Percentiles rank a stretch among this genome's conserved stretches.
phyloP scores from a whole-genome alignment of 1,140 invertebrate genomes.

The Zaprionus taronus region DNA sequence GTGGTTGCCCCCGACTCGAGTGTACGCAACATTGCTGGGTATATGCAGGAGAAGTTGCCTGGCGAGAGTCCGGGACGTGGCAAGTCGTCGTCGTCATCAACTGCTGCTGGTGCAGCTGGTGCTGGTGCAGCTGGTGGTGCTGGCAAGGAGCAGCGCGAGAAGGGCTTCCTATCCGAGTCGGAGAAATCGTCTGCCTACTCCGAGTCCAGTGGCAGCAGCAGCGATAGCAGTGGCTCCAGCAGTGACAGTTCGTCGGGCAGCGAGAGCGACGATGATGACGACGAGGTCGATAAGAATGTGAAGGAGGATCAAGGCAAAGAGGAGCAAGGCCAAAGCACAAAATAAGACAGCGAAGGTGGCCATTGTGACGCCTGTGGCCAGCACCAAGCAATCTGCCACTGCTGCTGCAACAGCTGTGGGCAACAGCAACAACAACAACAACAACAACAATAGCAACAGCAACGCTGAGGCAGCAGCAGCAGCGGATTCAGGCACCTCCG shows the following conservation, averaged over 20 bases:
- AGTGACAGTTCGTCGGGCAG: constrained; percentile 64
- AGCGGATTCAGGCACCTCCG: constrained; percentile 66
- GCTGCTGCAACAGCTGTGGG: neutral
- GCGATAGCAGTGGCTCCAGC: constrained; percentile 52
- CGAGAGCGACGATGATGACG: constrained; percentile 57
- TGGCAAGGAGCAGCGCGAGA: constrained; percentile 59
- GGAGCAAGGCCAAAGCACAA: constrained; percentile 24
- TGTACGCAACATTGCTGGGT: constrained; percentile 91
- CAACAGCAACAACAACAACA: constrained; percentile 43
- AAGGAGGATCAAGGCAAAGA: neutral
- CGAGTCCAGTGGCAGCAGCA: constrained; percentile 54
- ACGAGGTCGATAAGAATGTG: constrained; percentile 46
- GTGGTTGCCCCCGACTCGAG: constrained; percentile 89
- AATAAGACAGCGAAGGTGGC: constrained; percentile 12
- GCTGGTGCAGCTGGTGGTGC: constrained; percentile 3
- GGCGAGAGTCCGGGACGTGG: constrained; percentile 33
- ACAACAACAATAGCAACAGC: constrained; percentile 65
- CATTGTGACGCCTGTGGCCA: constrained; percentile 4
- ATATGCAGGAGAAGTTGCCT: constrained; percentile 66
- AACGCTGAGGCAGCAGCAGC: constrained; percentile 27
- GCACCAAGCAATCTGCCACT: neutral
- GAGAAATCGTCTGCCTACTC: constrained; percentile 75
- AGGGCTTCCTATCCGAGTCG: constrained; percentile 79
- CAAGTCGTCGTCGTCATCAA: constrained; percentile 23
- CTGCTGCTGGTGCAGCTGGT: constrained; percentile 2